Evolutionary conservation across 2,888 invertebrate genomes (phyloP), one percentile per base, ranked within the genome.

Genomic region (Myopa tessellatipennis): DNA sequence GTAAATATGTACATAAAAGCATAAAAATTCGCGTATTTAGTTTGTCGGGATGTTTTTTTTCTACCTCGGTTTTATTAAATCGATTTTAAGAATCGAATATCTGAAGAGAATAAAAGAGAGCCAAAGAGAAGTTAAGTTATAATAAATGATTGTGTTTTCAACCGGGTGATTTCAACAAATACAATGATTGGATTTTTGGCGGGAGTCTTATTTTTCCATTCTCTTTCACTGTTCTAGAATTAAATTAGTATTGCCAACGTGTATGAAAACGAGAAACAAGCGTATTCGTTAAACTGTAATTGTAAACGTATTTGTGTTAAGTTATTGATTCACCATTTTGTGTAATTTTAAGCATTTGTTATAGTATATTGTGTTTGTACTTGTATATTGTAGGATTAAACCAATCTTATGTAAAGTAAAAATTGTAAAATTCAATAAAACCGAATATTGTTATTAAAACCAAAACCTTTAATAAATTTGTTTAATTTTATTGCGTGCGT

Each of bases 141-240:
- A 10, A 45, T 45, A 45, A 45, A 45, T 45, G 45, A 45, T 45
- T 45, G 45, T 45, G 45, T 45, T 55, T 55, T 55, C 3, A 55
- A 55, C 55, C 55, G 5, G 14, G 1, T 67, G 7, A n/a, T 67
- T 40, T n/a, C 36, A 67, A 36, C 36, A 16, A 65, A 77, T 77
- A 79, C 80, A 81, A 81, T 82, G 82, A 80, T 82, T 82, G 82
- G 82, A 81, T 82, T 82, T 81, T 82, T 81, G 79, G 79, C 74
- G 79, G 74, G 75, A 78, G 50, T 52, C 65, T 38, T 77, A 77
- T 70, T 74, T 45, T 76, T 65, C 12, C 16, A 52, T 63, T 26
- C 45, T 45, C 36, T 40, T 58, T 60, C 36, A 58, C 34, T 58
- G 34, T 10, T 40, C 61, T 16, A 73, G 60, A 61, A 63, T 1